A percentile compares a stretch with the other conserved stretches of the same genome.
These are phyloP conservation scores for Ptiloglossa arizonensis DNA, from an alignment of 1,140 invertebrate genomes.

Conservation along the genomic window DNA sequence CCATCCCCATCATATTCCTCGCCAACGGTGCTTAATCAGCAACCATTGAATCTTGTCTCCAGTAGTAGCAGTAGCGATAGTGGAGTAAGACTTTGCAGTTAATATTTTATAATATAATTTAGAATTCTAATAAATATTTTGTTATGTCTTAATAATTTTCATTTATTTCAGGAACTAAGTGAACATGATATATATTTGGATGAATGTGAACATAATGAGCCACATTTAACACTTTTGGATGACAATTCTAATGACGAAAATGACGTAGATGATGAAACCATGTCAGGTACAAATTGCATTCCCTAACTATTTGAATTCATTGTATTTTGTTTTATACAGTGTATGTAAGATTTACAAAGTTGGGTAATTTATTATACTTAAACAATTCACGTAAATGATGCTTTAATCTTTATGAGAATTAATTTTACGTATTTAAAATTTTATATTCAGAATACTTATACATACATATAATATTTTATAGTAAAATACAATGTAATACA, in stretches of 20 bases:
- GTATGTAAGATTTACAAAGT: too few relatives aligned
- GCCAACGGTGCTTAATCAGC: constrained; percentile 70
- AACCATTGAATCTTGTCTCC: constrained; percentile 73
- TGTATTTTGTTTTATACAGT: background rate
- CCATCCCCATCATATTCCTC: constrained; percentile 70
- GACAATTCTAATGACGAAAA: constrained; percentile 89
- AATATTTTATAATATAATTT: background rate
- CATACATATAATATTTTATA: background rate
- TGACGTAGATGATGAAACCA: constrained; percentile 91
- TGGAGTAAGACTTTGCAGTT: constrained; percentile 71
- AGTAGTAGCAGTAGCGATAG: constrained; percentile 81
- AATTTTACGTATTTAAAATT: background rate
- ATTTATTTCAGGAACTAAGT: constrained; percentile 84
- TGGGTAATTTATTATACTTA: background rate
- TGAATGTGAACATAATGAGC: constrained; percentile 80
- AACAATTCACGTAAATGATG: background rate
- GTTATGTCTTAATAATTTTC: constrained; percentile 10
- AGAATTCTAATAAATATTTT: too few relatives aligned
- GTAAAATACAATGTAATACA: background rate
- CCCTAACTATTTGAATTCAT: background rate
- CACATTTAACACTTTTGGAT: constrained; percentile 78
- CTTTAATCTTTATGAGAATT: background rate
- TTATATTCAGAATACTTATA: too few relatives aligned
- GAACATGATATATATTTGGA: constrained; percentile 86
- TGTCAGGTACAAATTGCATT: constrained; percentile 84